Evolutionary conservation across 1,140 invertebrate species (phyloP).

Genomic region (Ostrea denselamellosa): DNA sequence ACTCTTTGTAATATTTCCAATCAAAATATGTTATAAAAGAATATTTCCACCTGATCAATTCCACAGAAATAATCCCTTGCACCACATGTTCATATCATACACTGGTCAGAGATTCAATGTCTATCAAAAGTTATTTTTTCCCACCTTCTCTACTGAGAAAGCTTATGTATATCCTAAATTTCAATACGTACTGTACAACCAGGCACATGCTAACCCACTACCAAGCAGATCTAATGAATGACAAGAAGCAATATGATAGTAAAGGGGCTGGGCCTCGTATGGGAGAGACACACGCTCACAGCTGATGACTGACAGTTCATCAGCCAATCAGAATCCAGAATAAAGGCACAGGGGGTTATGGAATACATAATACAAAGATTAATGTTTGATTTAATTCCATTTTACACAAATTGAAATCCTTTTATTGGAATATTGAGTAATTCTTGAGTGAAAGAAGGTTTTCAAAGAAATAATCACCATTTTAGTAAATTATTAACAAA

Average conservation of each 20-base stretch:
- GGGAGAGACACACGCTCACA: constrained; percentile 18
- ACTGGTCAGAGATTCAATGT: constrained; percentile 27
- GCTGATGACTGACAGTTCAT: constrained; percentile 24
- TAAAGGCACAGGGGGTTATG: background rate
- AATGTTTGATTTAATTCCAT: too few species aligned
- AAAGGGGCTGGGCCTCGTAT: constrained; percentile 30
- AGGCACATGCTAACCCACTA: constrained; percentile 23
- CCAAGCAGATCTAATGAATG: constrained; percentile 32
- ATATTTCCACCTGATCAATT: constrained; percentile 28
- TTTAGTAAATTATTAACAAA: background rate
- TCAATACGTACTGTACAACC: constrained; percentile 5
- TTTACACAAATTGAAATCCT: too few species aligned
- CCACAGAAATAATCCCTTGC: constrained; percentile 31
- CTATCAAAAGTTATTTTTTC: constrained; percentile 5
- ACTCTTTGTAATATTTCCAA: constrained; percentile 37
- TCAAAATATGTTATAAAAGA: constrained; percentile 39
- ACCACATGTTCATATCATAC: constrained; percentile 29
- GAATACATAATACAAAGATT: too few species aligned
- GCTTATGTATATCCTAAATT: constrained; percentile 15
- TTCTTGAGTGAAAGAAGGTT: background rate
- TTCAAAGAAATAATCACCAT: background rate
- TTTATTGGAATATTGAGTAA: background rate
- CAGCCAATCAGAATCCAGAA: background rate
- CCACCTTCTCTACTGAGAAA: background rate
- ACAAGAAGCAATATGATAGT: constrained; percentile 33